Conservation (phyloP, 2,113 vertebrate genomes). For the Eira barbara region DNA sequence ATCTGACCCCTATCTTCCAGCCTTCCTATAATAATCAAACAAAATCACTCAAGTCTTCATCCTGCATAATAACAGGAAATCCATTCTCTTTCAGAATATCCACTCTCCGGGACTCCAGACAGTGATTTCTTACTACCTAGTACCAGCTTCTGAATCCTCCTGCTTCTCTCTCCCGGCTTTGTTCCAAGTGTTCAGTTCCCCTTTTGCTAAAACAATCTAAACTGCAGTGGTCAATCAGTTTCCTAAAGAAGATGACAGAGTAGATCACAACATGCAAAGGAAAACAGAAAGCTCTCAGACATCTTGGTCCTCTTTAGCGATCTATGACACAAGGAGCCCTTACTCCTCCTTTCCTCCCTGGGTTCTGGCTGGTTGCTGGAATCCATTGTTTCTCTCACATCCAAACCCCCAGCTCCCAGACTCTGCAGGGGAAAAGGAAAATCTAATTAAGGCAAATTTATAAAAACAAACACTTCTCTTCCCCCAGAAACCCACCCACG, state of each 20-base stretch:
- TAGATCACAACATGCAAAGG: background rate
- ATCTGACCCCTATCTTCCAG: background rate
- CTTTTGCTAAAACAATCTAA: background rate
- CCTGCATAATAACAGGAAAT: slow-evolving; percentile 25
- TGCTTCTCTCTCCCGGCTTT: background rate
- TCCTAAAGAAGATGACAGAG: background rate
- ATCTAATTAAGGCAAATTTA: slow-evolving; percentile 1
- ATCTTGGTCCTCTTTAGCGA: background rate
- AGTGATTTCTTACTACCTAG: slow-evolving; percentile 21
- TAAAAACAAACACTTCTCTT: background rate
- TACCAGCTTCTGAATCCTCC: background rate
- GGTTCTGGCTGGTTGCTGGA: background rate
- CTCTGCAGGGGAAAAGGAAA: background rate
- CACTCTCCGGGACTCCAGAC: background rate
- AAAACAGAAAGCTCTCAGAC: background rate
- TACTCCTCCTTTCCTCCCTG: background rate
- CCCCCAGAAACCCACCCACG: background rate
- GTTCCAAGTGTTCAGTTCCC: background rate
- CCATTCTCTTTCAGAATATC: background rate
- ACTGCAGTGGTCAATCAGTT: background rate
- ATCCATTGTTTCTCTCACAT: background rate
- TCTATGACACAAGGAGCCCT: background rate
- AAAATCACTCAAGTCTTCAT: slow-evolving; percentile 25
- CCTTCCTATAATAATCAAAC: slow-evolving; percentile 2
- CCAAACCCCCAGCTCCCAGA: background rate